Evolutionary conservation across 2,888 invertebrate genomes (phyloP).

Genomic region (Orthonevra nobilis): DNA sequence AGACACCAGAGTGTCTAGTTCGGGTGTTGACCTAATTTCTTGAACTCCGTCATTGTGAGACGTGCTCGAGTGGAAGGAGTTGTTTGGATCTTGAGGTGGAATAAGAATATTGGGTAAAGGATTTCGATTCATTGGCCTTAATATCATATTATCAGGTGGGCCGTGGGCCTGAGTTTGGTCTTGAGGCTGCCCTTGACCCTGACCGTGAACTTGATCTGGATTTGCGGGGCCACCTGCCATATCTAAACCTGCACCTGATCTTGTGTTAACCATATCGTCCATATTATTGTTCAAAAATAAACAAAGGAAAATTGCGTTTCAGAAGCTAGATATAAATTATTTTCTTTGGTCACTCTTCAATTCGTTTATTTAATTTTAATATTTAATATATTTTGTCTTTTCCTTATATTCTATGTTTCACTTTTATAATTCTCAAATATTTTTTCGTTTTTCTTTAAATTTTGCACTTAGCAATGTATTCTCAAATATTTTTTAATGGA

Average conservation of each 20-base stretch:
- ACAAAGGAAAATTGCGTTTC: not conserved
- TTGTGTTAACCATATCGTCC: not conserved
- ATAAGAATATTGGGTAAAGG: not conserved
- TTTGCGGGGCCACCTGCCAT: too few relatives aligned
- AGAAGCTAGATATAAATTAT: not conserved
- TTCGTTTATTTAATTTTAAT: too few relatives aligned
- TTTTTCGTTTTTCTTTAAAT: too few relatives aligned
- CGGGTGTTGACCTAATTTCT: slow-evolving; percentile 8
- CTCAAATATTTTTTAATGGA: not conserved
- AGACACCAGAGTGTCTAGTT: not conserved
- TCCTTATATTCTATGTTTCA: too few relatives aligned
- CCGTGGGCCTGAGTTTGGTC: not conserved
- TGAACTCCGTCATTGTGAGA: not conserved
- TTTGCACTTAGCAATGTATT: not conserved
- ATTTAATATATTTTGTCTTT: too few relatives aligned
- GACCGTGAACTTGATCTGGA: not conserved
- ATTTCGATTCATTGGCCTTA: not conserved
- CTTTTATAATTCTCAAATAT: too few relatives aligned
- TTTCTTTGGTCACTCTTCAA: too few relatives aligned
- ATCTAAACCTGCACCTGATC: slow-evolving; percentile 1
- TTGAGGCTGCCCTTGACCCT: not conserved
- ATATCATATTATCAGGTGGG: not conserved
- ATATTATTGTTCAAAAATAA: not conserved
- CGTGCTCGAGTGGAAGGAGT: not conserved
- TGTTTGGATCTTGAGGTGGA: not conserved